phyloP scores from a whole-genome alignment of 2,113 vertebrate species.

The Suncus etruscus region DNA sequence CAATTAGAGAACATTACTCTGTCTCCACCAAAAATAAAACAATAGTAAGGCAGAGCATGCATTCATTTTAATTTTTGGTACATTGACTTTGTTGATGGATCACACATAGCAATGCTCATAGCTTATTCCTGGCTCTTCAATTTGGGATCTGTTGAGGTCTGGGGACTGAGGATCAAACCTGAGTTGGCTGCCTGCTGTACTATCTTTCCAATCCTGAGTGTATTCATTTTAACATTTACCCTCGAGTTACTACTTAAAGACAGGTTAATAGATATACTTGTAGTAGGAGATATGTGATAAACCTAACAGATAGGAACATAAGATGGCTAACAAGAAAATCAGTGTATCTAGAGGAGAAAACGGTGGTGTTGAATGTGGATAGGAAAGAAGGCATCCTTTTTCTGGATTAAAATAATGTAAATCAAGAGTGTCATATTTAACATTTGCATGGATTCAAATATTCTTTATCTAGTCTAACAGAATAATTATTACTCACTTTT shows the following conservation, averaged over 20 bases:
- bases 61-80: too few species aligned
- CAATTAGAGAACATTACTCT: background rate
- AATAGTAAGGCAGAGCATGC: background rate
- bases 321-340: background rate
- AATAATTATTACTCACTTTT: too few species aligned
- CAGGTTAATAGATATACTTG: background rate
- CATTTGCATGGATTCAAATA: too few species aligned
- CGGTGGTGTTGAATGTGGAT: fast-evolving
- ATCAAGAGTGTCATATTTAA: too few species aligned
- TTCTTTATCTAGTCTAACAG: too few species aligned
- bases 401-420: background rate
- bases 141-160: too few species aligned
- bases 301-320: background rate
- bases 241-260: background rate
- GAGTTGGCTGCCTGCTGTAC: too few species aligned
- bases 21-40: background rate
- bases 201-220: too few species aligned
- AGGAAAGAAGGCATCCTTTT: background rate
- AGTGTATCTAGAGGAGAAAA: background rate
- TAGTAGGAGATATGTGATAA: background rate
- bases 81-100: background rate
- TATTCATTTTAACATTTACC: background rate
- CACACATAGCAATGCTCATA: background rate
- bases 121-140: too few species aligned
- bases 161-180: background rate